phyloP scores from a whole-genome alignment of 2,888 invertebrate genomes.

The Antheraea assamensis region DNA sequence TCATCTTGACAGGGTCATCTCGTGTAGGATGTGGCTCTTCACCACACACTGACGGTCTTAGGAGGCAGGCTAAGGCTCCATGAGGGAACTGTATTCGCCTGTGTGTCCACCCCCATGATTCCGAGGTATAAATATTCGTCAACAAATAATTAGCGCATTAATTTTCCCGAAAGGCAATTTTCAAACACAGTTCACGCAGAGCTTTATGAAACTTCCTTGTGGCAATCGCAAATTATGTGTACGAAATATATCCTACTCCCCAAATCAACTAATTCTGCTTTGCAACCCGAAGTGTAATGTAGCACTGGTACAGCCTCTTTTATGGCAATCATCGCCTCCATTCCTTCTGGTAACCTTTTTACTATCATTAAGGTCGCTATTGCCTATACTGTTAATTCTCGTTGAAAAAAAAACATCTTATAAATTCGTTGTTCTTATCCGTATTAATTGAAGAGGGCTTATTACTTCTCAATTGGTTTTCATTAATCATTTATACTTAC shows the following conservation, averaged over 20 bases:
- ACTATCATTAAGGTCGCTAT: constrained; percentile 65
- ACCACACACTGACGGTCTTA: no score
- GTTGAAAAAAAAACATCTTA: constrained; percentile 61
- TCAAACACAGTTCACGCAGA: not conserved
- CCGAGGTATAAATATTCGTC: no score
- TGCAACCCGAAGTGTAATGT: constrained; percentile 36
- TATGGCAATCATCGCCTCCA: constrained; percentile 64
- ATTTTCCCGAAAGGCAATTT: not conserved
- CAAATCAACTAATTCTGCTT: constrained; percentile 36
- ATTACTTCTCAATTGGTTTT: constrained; percentile 37
- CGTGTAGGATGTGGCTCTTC: no score
- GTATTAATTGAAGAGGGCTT: constrained; percentile 45
- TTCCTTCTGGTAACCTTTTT: constrained; percentile 61
- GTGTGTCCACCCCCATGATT: no score
- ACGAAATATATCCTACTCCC: not conserved
- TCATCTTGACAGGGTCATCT: no score
- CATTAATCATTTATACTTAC: constrained; percentile 2
- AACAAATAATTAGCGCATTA: not conserved
- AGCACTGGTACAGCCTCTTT: constrained; percentile 62
- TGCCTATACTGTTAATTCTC: constrained; percentile 54
- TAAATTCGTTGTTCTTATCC: constrained; percentile 59
- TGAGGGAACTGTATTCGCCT: no score
- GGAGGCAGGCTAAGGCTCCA: no score
- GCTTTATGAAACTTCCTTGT: not conserved
- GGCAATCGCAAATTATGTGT: constrained; percentile 3